Evolutionary conservation across 1,140 invertebrate species (phyloP).

Genomic region (Lordiphosa clarofinis): DNA sequence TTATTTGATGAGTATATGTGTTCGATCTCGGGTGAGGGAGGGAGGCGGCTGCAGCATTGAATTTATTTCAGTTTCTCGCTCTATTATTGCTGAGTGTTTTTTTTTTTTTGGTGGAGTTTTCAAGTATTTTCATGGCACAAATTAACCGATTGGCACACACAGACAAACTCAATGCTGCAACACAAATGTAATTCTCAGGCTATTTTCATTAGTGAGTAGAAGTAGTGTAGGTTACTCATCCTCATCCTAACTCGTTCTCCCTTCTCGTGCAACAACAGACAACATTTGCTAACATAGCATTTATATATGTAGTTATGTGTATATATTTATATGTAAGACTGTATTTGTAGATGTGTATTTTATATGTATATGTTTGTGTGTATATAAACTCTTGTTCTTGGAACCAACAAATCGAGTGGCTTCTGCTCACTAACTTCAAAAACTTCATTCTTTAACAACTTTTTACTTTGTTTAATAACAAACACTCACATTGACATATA

Average conservation of each 20-base stretch:
- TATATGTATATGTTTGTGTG: slow-evolving; percentile 42
- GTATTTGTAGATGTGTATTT: slow-evolving; percentile 29
- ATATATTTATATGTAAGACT: slow-evolving; percentile 16
- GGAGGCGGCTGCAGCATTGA: not conserved
- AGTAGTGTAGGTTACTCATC: too few relatives aligned
- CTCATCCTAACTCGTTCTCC: slow-evolving; percentile 13
- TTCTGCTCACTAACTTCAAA: slow-evolving; percentile 19
- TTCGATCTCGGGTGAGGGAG: slow-evolving; percentile 28
- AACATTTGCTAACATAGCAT: slow-evolving; percentile 57
- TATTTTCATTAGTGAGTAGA: slow-evolving; percentile 23
- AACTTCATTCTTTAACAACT: slow-evolving; percentile 8
- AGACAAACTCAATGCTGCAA: slow-evolving; percentile 15
- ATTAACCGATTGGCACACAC: slow-evolving; percentile 41
- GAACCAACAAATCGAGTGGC: slow-evolving; percentile 75
- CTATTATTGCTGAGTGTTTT: slow-evolving; percentile 1
- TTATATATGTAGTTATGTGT: slow-evolving; percentile 38
- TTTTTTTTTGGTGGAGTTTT: slow-evolving; percentile 41
- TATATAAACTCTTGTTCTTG: slow-evolving; percentile 67
- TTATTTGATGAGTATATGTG: slow-evolving; percentile 36
- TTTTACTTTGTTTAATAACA: slow-evolving; percentile 50
- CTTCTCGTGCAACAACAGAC: slow-evolving; percentile 31
- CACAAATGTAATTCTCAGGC: slow-evolving; percentile 18
- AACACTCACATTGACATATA: slow-evolving; percentile 42
- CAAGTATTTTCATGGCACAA: slow-evolving; percentile 40
- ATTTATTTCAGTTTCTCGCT: slow-evolving; percentile 18